A percentile compares a stretch with the other conserved stretches of the same genome.
These are phyloP conservation scores for Cyclophora punctaria DNA, from an alignment of 2,888 invertebrate genomes.

Conservation along the genomic window DNA sequence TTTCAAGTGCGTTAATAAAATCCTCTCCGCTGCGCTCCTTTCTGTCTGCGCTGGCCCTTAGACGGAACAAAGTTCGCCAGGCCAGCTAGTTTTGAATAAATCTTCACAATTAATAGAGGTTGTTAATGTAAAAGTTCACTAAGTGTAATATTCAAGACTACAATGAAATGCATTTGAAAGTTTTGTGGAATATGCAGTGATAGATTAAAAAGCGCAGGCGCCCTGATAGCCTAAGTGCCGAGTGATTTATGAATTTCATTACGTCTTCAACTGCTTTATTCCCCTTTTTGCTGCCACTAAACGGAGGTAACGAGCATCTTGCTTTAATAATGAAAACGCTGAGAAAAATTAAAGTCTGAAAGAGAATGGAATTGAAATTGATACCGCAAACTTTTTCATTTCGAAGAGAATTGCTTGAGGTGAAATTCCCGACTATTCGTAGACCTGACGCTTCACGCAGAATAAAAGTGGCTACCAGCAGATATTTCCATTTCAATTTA, in stretches of 20 bases:
- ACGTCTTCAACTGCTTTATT: constrained; percentile 48
- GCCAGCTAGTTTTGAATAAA: too few species aligned
- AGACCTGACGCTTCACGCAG: constrained; percentile 22
- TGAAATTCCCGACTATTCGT: constrained; percentile 26
- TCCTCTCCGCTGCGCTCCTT: too few species aligned
- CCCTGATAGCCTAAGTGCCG: constrained; percentile 44
- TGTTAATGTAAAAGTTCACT: too few species aligned
- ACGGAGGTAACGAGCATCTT: constrained; percentile 58
- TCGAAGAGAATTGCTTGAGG: constrained; percentile 33
- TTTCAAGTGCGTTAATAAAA: too few species aligned
- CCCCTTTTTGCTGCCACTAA: constrained; percentile 40
- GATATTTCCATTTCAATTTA: constrained; percentile 41
- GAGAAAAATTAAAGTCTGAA: constrained; percentile 35
- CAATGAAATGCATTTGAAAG: constrained; percentile 27
- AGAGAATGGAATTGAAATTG: constrained; percentile 48
- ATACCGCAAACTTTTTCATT: constrained; percentile 55
- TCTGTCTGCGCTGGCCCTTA: too few species aligned
- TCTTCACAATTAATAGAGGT: too few species aligned
- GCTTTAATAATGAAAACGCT: constrained; percentile 47
- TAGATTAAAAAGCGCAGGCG: constrained; percentile 38
- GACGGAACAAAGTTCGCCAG: too few species aligned
- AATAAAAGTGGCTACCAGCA: constrained; percentile 31
- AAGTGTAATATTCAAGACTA: too few species aligned
- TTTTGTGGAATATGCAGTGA: constrained; percentile 23
- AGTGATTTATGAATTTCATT: constrained; percentile 66